A percentile compares a stretch with the other conserved stretches of the same genome.
Evolutionary conservation across 1,140 invertebrate genomes (phyloP).

Genomic region (Drosophila ohnishii): DNA sequence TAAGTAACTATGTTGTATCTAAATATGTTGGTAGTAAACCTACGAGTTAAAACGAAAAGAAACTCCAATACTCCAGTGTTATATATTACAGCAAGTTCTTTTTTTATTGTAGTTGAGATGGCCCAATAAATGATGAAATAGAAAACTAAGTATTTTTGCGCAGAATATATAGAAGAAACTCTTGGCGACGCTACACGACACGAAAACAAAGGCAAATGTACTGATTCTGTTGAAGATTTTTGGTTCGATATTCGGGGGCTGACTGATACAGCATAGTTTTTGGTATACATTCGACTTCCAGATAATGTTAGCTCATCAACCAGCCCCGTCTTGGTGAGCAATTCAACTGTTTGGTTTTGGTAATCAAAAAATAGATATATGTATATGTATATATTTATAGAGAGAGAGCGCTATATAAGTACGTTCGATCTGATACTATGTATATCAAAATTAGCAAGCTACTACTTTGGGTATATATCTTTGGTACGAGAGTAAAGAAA

Average conservation of each 20-base stretch:
- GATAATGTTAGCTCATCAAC: constrained; percentile 3
- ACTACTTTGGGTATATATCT: constrained; percentile 63
- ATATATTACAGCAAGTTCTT: constrained; percentile 57
- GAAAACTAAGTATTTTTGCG: constrained; percentile 42
- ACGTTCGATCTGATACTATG: constrained; percentile 54
- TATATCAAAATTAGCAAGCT: constrained; percentile 75
- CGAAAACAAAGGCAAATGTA: constrained; percentile 40
- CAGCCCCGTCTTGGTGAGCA: constrained; percentile 34
- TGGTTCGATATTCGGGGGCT: constrained; percentile 4
- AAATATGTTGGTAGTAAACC: constrained; percentile 49
- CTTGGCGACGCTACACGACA: constrained; percentile 52
- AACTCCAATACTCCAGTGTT: constrained; percentile 46
- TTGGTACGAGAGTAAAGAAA: constrained; percentile 49
- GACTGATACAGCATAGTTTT: background rate
- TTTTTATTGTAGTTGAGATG: constrained; percentile 7
- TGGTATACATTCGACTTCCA: background rate
- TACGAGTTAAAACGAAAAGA: constrained; percentile 58
- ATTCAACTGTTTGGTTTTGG: constrained; percentile 35
- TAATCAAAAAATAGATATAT: constrained; percentile 59
- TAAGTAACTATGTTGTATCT: constrained; percentile 47
- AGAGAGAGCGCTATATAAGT: constrained; percentile 60
- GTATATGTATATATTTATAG: constrained; percentile 54
- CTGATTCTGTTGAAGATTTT: constrained; percentile 41
- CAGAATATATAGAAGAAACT: constrained; percentile 40
- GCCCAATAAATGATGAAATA: constrained; percentile 26